Base-by-base conservation (phyloP, 2,113 vertebrate species). In the Protomyctophum bolini region DNA sequence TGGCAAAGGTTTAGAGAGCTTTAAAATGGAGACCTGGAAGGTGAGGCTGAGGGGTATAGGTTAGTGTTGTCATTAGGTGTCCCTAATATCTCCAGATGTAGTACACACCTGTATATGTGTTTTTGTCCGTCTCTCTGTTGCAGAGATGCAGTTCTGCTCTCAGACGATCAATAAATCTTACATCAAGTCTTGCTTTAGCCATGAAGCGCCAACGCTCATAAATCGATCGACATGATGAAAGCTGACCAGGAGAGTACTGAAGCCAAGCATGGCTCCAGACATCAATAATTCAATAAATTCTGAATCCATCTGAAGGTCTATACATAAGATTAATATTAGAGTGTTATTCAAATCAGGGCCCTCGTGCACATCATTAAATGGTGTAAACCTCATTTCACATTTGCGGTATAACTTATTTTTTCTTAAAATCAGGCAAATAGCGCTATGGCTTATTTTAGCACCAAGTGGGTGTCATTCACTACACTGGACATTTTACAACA, bases 91-190 rank as follows among this genome's bases (percentile, higher is more conserved):
- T 41, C 33, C 33, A 41, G 33, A 41, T 41, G 33, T 41, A 41
- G 33, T 41, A 41, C 33, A 41, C 33, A 41, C 33, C 33, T 41
- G 33, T 41, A 41, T 41, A 6, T 41, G 33, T 41, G 33, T 6
- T 41, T 41, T 41, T 41, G 33, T 41, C 33, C 33, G 33, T 41
- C 33, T 41, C 33, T 41, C 33, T 41, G 33, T 6, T 41, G 33
- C 3, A 41, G 33, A 41, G 63, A 79, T 52, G 0, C 57, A 10
- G 8, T 41, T 59, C 57, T 11, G 8, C 47, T 59, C 68, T 33
- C 58, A 72, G 56, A 63, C 2, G 14, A 85, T 85, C 69, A 81
- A 76, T 85, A 66, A 78, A 85, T 88, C 61, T 75, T 54, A 73
- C 58, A 45, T 72, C 6, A 45, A 29, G 48, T 50, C 57, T 49